These are phyloP conservation scores for Drosophila subobscura DNA, from an alignment of 1,140 invertebrate species.

Conservation along the genomic window DNA sequence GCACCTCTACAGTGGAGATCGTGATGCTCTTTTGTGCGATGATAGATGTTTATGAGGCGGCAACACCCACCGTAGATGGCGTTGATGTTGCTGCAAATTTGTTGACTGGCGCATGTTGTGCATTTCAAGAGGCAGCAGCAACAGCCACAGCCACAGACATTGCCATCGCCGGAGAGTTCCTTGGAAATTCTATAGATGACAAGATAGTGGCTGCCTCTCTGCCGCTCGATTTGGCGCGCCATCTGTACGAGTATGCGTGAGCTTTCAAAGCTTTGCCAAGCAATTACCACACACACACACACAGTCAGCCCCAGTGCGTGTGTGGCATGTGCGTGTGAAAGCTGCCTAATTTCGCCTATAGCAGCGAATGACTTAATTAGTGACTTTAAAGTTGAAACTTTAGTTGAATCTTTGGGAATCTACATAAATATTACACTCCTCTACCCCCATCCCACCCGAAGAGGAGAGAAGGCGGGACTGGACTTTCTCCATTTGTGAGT, in stretches of 20 bases:
- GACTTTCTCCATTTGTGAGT: conserved; percentile 7
- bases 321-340: no score
- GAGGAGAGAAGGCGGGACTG: no score
- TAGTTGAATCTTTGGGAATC: no score
- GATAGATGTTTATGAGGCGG: conserved; percentile 79
- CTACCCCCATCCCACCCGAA: no score
- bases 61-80: conserved; percentile 78
- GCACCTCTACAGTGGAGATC: conserved; percentile 26
- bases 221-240: conserved; percentile 43
- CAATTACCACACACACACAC: conserved; percentile 10
- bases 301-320: no score
- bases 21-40: conserved; percentile 66
- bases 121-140: conserved; percentile 52
- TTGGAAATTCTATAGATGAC: conserved; percentile 50
- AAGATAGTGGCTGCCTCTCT: conserved; percentile 29
- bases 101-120: conserved; percentile 74
- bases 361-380: no score
- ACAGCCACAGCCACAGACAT: not conserved
- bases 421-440: no score
- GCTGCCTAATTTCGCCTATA: no score
- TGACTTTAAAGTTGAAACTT: no score
- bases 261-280: conserved; percentile 17
- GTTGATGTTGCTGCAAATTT: conserved; percentile 74
- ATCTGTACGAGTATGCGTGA: conserved; percentile 8
- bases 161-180: conserved; percentile 18